Evolutionary conservation across 2,797 vertebrate genomes (phyloP).

Genomic region (Hydrocynus forskahlii): DNA sequence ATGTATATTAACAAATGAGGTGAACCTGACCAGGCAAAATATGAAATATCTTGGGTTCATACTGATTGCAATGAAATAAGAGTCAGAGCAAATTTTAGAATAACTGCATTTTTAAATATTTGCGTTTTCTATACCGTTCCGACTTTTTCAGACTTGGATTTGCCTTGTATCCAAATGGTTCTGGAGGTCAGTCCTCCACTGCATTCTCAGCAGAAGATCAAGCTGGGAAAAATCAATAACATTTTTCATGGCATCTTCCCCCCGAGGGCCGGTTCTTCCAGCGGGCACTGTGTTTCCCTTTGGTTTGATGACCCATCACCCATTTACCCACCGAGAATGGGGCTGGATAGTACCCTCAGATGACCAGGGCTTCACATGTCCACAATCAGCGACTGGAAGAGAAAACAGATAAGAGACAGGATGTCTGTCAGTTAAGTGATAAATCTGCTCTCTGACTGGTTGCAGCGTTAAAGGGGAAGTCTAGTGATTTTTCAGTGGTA

Average conservation of each 20-base stretch:
- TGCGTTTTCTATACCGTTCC: no score
- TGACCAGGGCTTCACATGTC: background rate
- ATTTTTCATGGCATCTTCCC: background rate
- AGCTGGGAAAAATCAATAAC: slow-evolving; percentile 6
- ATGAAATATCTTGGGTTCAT: no score
- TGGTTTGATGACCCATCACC: slow-evolving; percentile 14
- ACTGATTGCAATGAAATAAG: no score
- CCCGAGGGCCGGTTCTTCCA: background rate
- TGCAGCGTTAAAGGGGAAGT: background rate
- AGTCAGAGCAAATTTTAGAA: no score
- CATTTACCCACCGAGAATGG: slow-evolving; percentile 4
- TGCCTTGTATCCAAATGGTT: no score
- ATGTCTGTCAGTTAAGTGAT: background rate
- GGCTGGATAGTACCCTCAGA: background rate
- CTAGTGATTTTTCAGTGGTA: no score
- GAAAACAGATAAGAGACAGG: background rate
- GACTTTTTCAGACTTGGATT: no score
- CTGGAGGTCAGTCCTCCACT: no score
- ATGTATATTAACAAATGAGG: no score
- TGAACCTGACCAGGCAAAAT: no score
- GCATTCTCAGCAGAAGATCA: background rate
- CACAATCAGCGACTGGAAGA: background rate
- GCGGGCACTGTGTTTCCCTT: slow-evolving; percentile 19
- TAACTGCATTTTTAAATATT: no score
- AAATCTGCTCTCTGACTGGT: background rate